Evolutionary conservation across 2,113 vertebrate species (phyloP).

Genomic region (Ophthalmolycus amberensis): DNA sequence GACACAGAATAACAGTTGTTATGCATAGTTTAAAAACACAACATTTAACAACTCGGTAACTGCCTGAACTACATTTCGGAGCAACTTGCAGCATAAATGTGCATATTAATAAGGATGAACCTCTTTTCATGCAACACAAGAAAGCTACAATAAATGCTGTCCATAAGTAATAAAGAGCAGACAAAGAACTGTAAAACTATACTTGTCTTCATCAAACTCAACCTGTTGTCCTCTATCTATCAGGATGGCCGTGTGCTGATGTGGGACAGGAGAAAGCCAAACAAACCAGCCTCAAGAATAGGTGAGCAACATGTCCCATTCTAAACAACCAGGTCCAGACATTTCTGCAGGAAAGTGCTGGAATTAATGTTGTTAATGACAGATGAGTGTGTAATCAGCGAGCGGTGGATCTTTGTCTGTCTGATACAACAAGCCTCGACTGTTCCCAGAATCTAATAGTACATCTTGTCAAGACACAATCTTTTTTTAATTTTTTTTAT

Average conservation of each 20-base stretch:
- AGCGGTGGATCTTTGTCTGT: not conserved
- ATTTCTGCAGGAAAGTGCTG: not conserved
- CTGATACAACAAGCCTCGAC: not conserved
- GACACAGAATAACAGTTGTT: constrained; percentile 15
- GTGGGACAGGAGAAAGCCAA: constrained; percentile 93
- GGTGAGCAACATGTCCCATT: constrained; percentile 75
- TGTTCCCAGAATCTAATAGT: not conserved
- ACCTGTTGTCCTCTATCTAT: not conserved
- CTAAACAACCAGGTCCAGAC: not conserved
- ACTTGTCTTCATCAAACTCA: not conserved
- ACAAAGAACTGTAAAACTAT: not conserved
- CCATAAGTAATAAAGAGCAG: not conserved
- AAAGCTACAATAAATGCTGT: not conserved
- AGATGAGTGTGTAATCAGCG: not conserved
- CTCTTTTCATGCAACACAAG: not conserved
- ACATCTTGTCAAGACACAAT: not conserved
- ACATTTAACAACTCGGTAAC: not conserved
- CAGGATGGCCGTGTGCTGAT: constrained; percentile 92
- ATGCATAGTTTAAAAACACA: not conserved
- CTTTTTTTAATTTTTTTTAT: not conserved
- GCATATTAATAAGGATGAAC: not conserved
- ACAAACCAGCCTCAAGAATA: constrained; percentile 91
- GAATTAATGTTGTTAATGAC: not conserved
- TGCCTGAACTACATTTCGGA: not conserved
- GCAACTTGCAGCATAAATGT: not conserved